phyloP scores from a whole-genome alignment of 2,113 vertebrate genomes.

The Tachysurus fulvidraco region DNA sequence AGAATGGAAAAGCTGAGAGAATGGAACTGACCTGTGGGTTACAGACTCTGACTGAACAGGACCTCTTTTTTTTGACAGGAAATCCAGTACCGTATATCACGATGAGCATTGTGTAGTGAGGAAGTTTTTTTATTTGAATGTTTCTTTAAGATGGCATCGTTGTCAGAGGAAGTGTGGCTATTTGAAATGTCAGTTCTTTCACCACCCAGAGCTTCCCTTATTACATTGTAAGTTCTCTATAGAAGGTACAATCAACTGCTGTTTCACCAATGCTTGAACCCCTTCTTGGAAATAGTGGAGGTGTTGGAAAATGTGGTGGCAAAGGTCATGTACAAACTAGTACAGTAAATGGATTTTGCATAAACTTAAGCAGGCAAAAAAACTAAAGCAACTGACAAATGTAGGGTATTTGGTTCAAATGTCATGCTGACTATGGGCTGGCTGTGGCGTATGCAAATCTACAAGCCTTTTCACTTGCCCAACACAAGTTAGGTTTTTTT shows the following conservation, averaged over 20 bases:
- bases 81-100: slow-evolving; percentile 1
- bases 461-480: slow-evolving; percentile 3
- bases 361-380: not conserved
- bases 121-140: slow-evolving; percentile 2
- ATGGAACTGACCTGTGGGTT: not conserved
- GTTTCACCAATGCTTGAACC: slow-evolving; percentile 14
- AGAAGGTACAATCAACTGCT: slow-evolving; percentile 9
- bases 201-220: slow-evolving; percentile 38
- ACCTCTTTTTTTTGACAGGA: not conserved
- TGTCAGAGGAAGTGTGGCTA: slow-evolving; percentile 37
- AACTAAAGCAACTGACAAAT: not conserved
- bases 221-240: slow-evolving; percentile 21
- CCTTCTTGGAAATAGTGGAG: slow-evolving; percentile 39
- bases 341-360: not conserved
- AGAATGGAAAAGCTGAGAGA: not conserved
- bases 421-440: not conserved
- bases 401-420: not conserved
- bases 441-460: slow-evolving; percentile 32
- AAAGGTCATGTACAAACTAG: not conserved
- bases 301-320: slow-evolving; percentile 36
- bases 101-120: slow-evolving; percentile 1
- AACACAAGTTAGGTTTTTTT: not conserved
- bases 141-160: slow-evolving; percentile 41
- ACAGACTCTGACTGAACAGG: not conserved
- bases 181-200: slow-evolving; percentile 34